These are phyloP conservation scores for Elmis aenea DNA, from an alignment of 2,888 invertebrate species.

Conservation along the genomic window DNA sequence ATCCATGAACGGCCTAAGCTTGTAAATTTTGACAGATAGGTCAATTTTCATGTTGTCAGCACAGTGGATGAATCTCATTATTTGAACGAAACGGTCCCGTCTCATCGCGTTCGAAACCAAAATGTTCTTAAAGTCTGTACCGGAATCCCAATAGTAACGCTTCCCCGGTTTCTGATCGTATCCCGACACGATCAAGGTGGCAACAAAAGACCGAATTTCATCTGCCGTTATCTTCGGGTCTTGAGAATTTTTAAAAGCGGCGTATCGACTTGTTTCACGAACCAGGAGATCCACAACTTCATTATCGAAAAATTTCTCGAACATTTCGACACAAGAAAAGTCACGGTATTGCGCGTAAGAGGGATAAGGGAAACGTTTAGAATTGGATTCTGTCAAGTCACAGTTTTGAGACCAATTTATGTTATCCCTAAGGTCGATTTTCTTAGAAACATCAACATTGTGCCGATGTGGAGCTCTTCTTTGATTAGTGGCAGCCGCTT, in stretches of 20 bases:
- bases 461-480: no score
- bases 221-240: background rate
- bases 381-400: background rate
- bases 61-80: background rate
- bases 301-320: background rate
- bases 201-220: background rate
- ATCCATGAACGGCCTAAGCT: no score
- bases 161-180: background rate
- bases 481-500: no score
- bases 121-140: background rate
- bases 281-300: slow-evolving; percentile 1
- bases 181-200: background rate
- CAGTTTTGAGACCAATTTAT: background rate
- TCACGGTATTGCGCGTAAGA: background rate
- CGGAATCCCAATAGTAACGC: background rate
- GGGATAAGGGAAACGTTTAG: background rate
- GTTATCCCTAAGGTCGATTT: background rate
- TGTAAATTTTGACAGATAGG: no score
- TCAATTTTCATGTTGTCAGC: background rate
- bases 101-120: background rate
- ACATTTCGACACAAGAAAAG: background rate
- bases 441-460: no score
- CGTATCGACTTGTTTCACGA: background rate
- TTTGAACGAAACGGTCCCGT: background rate
- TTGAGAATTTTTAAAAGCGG: background rate